Conservation (phyloP, 2,797 vertebrate genomes). For the Phaenicophaeus curvirostris region DNA sequence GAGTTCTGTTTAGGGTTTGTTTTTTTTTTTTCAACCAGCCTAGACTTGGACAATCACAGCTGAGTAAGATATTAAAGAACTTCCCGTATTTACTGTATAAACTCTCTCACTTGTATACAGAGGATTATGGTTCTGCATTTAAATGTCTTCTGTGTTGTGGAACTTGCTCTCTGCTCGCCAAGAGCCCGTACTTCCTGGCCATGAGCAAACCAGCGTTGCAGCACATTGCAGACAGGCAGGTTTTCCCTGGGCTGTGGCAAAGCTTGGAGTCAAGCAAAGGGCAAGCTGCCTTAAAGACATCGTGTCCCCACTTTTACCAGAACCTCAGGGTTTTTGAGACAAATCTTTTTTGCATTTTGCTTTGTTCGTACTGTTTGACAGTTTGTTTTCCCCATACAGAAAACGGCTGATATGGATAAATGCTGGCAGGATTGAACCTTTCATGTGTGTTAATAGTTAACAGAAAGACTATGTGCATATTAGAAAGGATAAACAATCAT, state of each 20-base stretch:
- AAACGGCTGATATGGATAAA: not conserved
- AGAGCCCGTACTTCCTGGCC: not conserved
- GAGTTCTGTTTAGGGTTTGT: not conserved
- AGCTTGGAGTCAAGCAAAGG: not conserved
- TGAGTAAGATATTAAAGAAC: not conserved
- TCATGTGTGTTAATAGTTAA: conserved; percentile 46
- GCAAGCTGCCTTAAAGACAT: not conserved
- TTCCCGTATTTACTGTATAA: not conserved
- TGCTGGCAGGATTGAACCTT: not conserved
- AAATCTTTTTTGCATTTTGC: not conserved
- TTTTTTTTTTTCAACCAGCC: not conserved
- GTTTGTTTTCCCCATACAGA: not conserved
- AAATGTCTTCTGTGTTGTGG: not conserved
- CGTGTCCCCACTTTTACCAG: not conserved
- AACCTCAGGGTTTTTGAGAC: not conserved
- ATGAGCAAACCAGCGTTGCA: not conserved
- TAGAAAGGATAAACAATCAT: conserved; percentile 9
- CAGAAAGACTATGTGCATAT: not conserved
- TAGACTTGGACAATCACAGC: not conserved
- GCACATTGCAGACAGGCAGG: not conserved
- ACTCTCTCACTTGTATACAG: not conserved
- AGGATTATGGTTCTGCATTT: not conserved
- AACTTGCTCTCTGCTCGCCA: not conserved
- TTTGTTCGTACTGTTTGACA: not conserved
- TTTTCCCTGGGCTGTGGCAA: not conserved